Evolutionary conservation across 2,888 invertebrate species (phyloP).

Genomic region (Argynnis bischoffii): DNA sequence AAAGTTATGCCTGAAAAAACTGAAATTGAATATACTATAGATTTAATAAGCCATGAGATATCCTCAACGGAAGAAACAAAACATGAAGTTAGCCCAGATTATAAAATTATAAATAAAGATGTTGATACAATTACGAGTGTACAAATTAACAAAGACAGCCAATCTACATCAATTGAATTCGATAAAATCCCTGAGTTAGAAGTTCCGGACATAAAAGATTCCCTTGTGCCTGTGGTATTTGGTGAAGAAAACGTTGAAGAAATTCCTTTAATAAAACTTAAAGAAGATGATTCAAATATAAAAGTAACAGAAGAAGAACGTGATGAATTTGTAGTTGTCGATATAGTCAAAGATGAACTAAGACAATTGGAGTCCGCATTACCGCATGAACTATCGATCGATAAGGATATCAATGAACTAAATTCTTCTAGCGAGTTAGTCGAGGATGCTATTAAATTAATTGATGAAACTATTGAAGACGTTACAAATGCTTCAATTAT

Average conservation of each 20-base stretch:
- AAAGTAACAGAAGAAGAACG: constrained; percentile 30
- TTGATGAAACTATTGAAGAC: constrained; percentile 36
- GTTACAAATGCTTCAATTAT: constrained; percentile 16
- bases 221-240: constrained; percentile 61
- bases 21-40: constrained; percentile 24
- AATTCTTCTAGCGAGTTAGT: constrained; percentile 29
- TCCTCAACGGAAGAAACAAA: not conserved
- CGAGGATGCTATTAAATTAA: constrained; percentile 38
- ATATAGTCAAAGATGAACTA: constrained; percentile 24
- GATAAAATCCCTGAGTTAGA: constrained; percentile 12
- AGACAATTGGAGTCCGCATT: not conserved
- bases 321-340: constrained; percentile 37
- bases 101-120: not conserved
- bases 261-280: constrained; percentile 25
- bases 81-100: not conserved
- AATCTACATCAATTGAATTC: not conserved
- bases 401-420: not conserved
- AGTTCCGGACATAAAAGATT: constrained; percentile 41
- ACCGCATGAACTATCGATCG: not conserved
- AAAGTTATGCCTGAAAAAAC: constrained; percentile 21
- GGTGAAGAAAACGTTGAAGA: constrained; percentile 52
- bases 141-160: not conserved
- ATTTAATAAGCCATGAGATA: constrained; percentile 20
- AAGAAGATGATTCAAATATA: constrained; percentile 17
- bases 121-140: too few species aligned